Evolutionary conservation across 35 echinoderm and acorn worm species (phyloP).

Genomic region (Chiridota heheva): DNA sequence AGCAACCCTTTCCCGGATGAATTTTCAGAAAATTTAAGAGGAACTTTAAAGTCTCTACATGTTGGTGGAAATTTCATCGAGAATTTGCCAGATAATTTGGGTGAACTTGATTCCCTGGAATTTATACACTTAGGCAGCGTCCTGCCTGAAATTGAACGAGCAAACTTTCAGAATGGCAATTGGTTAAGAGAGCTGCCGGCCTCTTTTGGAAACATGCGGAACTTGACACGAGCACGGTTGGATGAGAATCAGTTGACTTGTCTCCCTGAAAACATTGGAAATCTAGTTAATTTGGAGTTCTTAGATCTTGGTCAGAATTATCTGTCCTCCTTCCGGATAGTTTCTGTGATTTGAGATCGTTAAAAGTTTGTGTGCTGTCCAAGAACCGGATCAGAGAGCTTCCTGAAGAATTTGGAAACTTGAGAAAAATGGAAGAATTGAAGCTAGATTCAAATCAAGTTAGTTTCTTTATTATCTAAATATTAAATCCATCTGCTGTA

Average conservation of each 20-base stretch:
- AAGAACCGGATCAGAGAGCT: conserved; percentile 74
- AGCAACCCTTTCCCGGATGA: conserved; percentile 54
- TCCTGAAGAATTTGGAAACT: conserved; percentile 79
- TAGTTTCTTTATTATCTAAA: not conserved
- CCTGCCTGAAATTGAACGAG: conserved; percentile 72
- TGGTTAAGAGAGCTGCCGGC: conserved; percentile 68
- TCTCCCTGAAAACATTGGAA: conserved; percentile 79
- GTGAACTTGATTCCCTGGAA: conserved; percentile 47
- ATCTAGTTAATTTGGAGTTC: conserved; percentile 63
- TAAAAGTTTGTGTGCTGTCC: conserved; percentile 77
- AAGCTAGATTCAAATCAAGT: conserved; percentile 82
- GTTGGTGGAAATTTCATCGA: conserved; percentile 78
- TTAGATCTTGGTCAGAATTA: conserved; percentile 89
- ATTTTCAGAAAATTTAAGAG: conserved; percentile 54
- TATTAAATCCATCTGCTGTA: not conserved
- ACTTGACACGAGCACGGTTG: conserved; percentile 46
- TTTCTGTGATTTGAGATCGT: conserved; percentile 58
- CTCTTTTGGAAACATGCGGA: conserved; percentile 62
- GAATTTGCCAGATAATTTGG: conserved; percentile 57
- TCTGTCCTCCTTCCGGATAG: conserved; percentile 61
- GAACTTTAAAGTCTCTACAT: conserved; percentile 52
- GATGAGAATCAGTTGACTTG: conserved; percentile 82
- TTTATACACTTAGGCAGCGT: conserved; percentile 83
- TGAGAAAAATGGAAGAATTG: conserved; percentile 57
- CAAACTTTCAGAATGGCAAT: conserved; percentile 91